Percentiles rank a stretch among this genome's conserved stretches.
phyloP scores from a whole-genome alignment of 2,888 invertebrate species.

The Agriopis leucophaearia region DNA sequence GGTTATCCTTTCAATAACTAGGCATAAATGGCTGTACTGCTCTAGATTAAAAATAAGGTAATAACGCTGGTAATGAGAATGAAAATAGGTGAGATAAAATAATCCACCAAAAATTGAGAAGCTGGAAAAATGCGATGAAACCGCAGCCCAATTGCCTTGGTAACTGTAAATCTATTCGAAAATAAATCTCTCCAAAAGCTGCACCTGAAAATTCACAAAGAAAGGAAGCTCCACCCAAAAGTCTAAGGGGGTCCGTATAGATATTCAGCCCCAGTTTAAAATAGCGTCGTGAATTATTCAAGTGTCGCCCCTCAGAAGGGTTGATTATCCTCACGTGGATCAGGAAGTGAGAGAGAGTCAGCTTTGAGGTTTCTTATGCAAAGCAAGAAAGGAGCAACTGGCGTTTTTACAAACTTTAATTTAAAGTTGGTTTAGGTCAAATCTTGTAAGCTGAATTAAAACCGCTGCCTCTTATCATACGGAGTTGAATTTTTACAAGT shows the following conservation, averaged over 20 bases:
- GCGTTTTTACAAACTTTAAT: slow-evolving; percentile 14
- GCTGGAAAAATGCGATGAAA: no score
- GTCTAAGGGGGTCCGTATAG: slow-evolving; percentile 49
- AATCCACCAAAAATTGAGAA: no score
- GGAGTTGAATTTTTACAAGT: no score
- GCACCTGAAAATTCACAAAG: slow-evolving; percentile 24
- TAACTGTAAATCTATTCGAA: neutral
- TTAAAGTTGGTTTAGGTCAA: no score
- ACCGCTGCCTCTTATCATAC: no score
- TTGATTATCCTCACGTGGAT: slow-evolving; percentile 66
- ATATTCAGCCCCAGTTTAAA: slow-evolving; percentile 62
- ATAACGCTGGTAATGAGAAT: no score
- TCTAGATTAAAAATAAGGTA: no score
- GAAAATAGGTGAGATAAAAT: no score
- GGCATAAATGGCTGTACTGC: no score
- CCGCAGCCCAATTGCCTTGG: neutral
- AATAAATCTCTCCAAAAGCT: slow-evolving; percentile 5
- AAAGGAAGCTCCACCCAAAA: neutral
- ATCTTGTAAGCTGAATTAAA: no score
- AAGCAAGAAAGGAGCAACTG: slow-evolving; percentile 53
- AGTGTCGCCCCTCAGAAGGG: slow-evolving; percentile 63
- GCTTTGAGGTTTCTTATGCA: slow-evolving; percentile 51
- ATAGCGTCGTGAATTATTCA: slow-evolving; percentile 72
- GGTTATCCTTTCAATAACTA: no score
- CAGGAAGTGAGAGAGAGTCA: slow-evolving; percentile 58